These are phyloP conservation scores for Yponomeuta cagnagella DNA, from an alignment of 2,888 invertebrate species.

Conservation along the genomic window DNA sequence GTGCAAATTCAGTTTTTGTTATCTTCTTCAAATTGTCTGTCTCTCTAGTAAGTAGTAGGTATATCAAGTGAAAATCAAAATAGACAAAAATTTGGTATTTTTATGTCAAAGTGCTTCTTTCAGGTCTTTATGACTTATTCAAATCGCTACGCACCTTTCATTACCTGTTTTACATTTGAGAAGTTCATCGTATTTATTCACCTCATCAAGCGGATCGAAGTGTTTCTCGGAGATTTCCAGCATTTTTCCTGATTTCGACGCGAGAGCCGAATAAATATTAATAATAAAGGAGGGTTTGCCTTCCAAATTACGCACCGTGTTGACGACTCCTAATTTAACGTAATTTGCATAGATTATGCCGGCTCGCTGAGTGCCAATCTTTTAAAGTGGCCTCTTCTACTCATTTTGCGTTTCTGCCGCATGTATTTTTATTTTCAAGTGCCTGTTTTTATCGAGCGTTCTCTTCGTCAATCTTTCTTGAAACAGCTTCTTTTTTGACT, in stretches of 20 bases:
- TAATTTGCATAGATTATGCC: conserved; percentile 76
- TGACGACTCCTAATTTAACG: conserved; percentile 74
- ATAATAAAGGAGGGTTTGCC: conserved; percentile 74
- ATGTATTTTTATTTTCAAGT: conserved; percentile 61
- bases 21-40: too few relatives aligned
- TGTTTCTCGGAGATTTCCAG: conserved; percentile 48
- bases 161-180: conserved; percentile 6
- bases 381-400: conserved; percentile 73
- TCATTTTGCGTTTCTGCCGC: conserved; percentile 65
- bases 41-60: too few relatives aligned
- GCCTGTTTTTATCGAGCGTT: conserved; percentile 35
- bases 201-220: conserved; percentile 55
- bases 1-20: too few relatives aligned
- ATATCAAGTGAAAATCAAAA: too few relatives aligned
- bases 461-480: not conserved
- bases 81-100: not conserved
- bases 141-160: conserved; percentile 1
- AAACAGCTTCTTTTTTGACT: not conserved
- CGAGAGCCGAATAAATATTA: conserved; percentile 72
- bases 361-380: conserved; percentile 75
- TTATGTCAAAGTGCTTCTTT: not conserved
- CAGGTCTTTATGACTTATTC: conserved; percentile 4
- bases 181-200: conserved; percentile 39
- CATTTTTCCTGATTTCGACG: conserved; percentile 54
- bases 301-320: conserved; percentile 68